Conservation (phyloP, 2,113 vertebrate genomes). For the Anthoscopus minutus region DNA sequence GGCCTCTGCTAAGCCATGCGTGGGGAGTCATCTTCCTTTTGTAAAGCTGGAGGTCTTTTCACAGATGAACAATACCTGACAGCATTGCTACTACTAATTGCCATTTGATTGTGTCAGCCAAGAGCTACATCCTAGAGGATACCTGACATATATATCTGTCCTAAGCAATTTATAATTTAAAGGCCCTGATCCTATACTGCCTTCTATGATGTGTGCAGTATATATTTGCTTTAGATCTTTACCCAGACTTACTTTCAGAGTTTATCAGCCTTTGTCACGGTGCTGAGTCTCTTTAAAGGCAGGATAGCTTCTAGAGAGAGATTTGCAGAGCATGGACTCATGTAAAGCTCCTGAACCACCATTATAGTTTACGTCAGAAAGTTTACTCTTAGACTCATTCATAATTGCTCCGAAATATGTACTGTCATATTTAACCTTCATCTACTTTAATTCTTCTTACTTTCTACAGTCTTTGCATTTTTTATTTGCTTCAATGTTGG, state of each 20-base stretch:
- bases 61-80: neutral
- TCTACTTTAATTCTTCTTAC: neutral
- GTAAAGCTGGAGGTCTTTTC: neutral
- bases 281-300: neutral
- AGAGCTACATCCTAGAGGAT: neutral
- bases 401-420: neutral
- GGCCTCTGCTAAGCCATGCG: neutral
- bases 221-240: neutral
- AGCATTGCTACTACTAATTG: neutral
- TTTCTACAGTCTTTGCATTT: neutral
- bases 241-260: neutral
- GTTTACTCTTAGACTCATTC: neutral
- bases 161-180: neutral
- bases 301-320: neutral
- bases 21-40: neutral
- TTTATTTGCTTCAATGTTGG: neutral
- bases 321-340: neutral
- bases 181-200: neutral
- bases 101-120: neutral
- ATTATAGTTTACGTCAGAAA: neutral
- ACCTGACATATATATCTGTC: fast-evolving
- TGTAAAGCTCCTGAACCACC: neutral
- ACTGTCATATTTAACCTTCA: neutral
- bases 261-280: neutral
- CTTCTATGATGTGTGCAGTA: neutral